A percentile compares a stretch with the other conserved stretches of the same genome.
Evolutionary conservation across 1,140 invertebrate genomes (phyloP).

Genomic region (Fragariocoptes setiger): DNA sequence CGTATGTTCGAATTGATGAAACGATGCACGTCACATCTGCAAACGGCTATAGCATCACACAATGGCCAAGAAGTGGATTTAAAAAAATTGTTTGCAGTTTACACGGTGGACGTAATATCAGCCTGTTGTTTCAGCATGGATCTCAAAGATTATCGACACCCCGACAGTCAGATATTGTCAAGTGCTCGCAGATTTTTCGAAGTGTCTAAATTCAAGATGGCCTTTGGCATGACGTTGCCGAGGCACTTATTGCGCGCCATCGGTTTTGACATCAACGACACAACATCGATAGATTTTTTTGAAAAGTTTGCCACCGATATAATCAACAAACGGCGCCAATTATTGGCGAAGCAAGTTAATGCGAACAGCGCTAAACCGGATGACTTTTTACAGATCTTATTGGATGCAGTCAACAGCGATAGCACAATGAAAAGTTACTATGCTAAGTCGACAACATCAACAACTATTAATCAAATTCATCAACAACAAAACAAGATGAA

Average conservation of each 20-base stretch:
- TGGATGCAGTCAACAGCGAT: too few relatives aligned
- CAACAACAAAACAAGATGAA: too few relatives aligned
- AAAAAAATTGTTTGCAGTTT: conserved; percentile 12
- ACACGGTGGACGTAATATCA: conserved; percentile 27
- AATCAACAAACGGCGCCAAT: not conserved
- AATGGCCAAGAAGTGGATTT: not conserved
- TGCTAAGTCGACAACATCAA: too few relatives aligned
- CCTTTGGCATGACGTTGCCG: not conserved
- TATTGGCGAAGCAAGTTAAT: not conserved
- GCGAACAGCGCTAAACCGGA: not conserved
- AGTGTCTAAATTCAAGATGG: not conserved
- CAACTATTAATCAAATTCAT: too few relatives aligned
- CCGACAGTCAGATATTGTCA: not conserved
- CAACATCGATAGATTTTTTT: not conserved
- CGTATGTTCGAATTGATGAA: not conserved
- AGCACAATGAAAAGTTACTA: too few relatives aligned
- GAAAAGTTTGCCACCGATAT: not conserved
- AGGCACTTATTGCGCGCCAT: not conserved
- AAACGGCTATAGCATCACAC: not conserved
- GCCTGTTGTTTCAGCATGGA: conserved; percentile 22
- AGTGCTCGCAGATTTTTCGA: not conserved
- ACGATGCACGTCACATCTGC: not conserved
- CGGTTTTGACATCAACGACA: not conserved
- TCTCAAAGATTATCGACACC: not conserved
- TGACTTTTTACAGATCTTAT: not conserved